Conservation (phyloP, 1,140 invertebrate species). For the Meloidogyne hapla region DNA sequence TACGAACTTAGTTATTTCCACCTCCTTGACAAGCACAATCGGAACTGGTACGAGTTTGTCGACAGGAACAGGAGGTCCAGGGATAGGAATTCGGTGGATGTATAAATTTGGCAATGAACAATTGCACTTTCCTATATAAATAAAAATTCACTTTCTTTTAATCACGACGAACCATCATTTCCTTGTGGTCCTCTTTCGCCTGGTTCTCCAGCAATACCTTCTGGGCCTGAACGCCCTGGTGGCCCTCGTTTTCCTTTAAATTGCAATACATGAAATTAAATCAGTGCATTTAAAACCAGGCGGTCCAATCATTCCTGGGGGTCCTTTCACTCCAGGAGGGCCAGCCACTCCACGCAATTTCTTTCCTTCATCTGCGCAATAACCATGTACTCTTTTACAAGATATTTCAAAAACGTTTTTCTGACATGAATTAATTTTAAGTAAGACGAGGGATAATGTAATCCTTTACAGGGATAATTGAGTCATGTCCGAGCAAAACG, state of each 20-base stretch:
- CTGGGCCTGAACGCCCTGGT: constrained; percentile 46
- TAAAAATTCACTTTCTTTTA: neutral
- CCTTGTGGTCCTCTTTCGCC: constrained; percentile 57
- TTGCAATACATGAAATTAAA: constrained; percentile 4
- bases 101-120: constrained; percentile 62
- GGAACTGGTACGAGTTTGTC: constrained; percentile 63
- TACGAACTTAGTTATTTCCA: constrained; percentile 57
- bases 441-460: neutral
- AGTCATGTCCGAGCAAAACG: constrained; percentile 61
- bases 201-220: constrained; percentile 45
- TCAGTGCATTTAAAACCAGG: constrained; percentile 18
- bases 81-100: constrained; percentile 57
- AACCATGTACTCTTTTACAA: constrained; percentile 57
- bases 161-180: constrained; percentile 35
- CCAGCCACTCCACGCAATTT: constrained; percentile 57
- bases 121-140: constrained; percentile 50
- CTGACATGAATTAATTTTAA: constrained; percentile 39
- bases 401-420: constrained; percentile 62
- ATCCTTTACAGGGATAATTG: constrained; percentile 59
- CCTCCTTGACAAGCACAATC: constrained; percentile 62
- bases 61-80: constrained; percentile 56
- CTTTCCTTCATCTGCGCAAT: constrained; percentile 57
- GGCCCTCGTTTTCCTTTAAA: constrained; percentile 33
- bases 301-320: constrained; percentile 42
- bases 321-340: constrained; percentile 31